These are phyloP conservation scores for Chunga burmeisteri DNA, from an alignment of 2,113 vertebrate genomes.

Conservation along the genomic window DNA sequence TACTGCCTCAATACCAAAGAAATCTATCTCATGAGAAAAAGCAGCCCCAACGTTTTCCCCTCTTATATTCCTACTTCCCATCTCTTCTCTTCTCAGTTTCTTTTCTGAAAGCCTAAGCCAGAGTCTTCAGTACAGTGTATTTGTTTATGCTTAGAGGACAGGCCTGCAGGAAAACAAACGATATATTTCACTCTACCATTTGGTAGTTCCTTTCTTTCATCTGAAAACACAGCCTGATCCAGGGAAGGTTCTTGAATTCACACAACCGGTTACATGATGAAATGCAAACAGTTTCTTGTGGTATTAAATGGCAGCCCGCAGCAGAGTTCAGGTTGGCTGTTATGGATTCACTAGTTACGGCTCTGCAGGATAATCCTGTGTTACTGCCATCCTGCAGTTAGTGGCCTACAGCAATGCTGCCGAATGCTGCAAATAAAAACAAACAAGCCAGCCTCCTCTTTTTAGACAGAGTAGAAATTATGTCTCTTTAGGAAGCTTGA, in stretches of 20 bases:
- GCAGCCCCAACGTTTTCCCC: neutral
- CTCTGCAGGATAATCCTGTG: conserved; percentile 70
- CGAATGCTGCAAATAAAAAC: conserved; percentile 66
- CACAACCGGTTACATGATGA: conserved; percentile 52
- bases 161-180: conserved; percentile 48
- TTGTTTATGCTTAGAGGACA: conserved; percentile 28
- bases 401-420: conserved; percentile 65
- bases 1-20: neutral
- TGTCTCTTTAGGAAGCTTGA: conserved; percentile 43
- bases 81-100: neutral
- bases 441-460: conserved; percentile 53
- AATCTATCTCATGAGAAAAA: neutral
- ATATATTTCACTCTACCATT: conserved; percentile 25
- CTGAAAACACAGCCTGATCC: conserved; percentile 43
- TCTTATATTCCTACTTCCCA: neutral
- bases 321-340: conserved; percentile 63
- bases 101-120: neutral
- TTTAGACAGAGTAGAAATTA: conserved; percentile 36
- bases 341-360: conserved; percentile 38
- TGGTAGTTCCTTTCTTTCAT: conserved; percentile 58
- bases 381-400: conserved; percentile 56
- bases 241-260: conserved; percentile 44
- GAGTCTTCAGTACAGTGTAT: neutral
- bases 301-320: conserved; percentile 61
- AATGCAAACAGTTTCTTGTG: conserved; percentile 63